Base-by-base conservation (phyloP, 2,888 invertebrate genomes). In the Caenorhabditis angaria region DNA sequence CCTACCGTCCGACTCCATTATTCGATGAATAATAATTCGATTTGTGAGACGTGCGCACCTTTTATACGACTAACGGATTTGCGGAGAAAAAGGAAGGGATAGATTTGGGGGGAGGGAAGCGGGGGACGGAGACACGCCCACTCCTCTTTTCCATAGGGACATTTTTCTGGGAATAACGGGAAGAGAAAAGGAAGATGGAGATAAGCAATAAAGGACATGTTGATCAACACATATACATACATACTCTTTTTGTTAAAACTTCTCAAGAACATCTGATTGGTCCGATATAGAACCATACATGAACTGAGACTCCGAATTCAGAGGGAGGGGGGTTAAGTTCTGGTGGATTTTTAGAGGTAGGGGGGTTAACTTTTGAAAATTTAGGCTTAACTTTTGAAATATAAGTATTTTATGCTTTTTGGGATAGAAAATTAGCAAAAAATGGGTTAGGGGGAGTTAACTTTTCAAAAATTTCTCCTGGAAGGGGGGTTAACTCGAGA, bases 1-100 rank as follows among this genome's bases (percentile, higher is more conserved):
- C 67, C 86, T 83, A 68, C 83, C 83, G 80, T 87, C 86, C 51
- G 83, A 76, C 70, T 85, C 84, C 84, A 84, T 83, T 20, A 41
- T 25, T 51, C 51, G 51, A 41, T 14, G 41, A 41, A 41, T 41
- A 41, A 41, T 41, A 41, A 12, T 41, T 14, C 18, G 14, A 6
- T 10, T 14, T 24, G 32, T 27, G 53, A n/a, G 35, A 20, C 48
- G 3, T 18, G 35, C 29, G 28, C 22, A 25, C 65, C 54, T 66
- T 66, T 61, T 66, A 66, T 66, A 61, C 32, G 41, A 41, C 41
- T 41, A 18, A 41, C 14, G 14, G 41, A 41, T 41, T 41, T 41
- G 41, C 41, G 41, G 10, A 2, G 10, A 12, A 18, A 12, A 8
- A 8, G 32, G 32, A 10, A 10, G 5, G 48, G 48, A 48, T 5